A percentile compares a stretch with the other conserved stretches of the same genome.
These are phyloP conservation scores for Piaya cayana DNA, from an alignment of 2,113 vertebrate species.

Conservation along the genomic window DNA sequence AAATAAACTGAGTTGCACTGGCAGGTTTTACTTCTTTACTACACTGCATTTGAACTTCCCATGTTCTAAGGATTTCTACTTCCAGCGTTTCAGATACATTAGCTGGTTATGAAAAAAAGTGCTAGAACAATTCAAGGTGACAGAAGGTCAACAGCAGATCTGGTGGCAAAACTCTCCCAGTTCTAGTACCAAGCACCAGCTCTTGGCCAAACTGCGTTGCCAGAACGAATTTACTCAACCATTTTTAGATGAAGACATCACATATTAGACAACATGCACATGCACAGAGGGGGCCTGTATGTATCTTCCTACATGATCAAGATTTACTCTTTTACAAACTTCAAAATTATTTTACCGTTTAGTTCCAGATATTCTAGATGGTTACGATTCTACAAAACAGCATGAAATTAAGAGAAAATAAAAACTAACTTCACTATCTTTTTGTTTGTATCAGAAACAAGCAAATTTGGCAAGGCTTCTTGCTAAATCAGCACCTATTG, in stretches of 20 bases:
- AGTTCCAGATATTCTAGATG: neutral
- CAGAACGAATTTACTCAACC: neutral
- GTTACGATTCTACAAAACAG: neutral
- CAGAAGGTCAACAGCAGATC: neutral
- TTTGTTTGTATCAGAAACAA: neutral
- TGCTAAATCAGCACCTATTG: neutral
- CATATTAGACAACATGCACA: neutral
- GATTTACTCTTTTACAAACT: neutral
- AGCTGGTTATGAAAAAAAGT: neutral
- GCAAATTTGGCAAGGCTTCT: neutral
- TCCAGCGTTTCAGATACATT: neutral
- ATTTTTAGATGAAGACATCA: neutral
- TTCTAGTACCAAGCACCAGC: neutral
- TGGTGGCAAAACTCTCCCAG: neutral
- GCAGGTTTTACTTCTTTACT: neutral
- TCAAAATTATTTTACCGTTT: neutral
- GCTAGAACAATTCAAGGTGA: neutral
- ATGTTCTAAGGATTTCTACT: neutral
- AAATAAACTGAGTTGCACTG: neutral
- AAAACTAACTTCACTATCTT: neutral
- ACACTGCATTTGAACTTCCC: neutral
- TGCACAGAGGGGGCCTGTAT: neutral
- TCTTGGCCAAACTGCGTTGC: neutral
- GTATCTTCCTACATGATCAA: neutral
- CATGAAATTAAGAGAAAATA: neutral